Evolutionary conservation across 2,888 invertebrate species (phyloP).

Genomic region (Blera fallax): DNA sequence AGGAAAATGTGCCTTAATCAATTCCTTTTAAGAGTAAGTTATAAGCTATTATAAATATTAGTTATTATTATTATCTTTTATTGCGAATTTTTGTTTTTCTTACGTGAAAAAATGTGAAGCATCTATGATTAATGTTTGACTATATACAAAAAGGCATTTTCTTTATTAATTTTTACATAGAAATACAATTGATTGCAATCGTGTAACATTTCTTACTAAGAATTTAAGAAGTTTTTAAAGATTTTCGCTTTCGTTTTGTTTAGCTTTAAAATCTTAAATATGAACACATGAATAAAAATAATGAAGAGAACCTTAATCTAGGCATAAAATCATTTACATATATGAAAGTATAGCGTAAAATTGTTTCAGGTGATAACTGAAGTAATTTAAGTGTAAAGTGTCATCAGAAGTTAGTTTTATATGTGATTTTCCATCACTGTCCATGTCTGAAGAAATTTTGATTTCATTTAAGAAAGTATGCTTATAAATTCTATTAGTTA

Average conservation of each 20-base stretch:
- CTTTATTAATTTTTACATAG: conserved; percentile 45
- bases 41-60: conserved; percentile 48
- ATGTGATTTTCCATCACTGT: too few relatives aligned
- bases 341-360: not conserved
- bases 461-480: too few relatives aligned
- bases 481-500: too few relatives aligned
- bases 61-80: conserved; percentile 35
- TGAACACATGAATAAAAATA: not conserved
- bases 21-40: conserved; percentile 61
- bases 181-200: conserved; percentile 44
- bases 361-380: not conserved
- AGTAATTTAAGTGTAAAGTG: too few relatives aligned
- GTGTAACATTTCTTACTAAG: conserved; percentile 15
- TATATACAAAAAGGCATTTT: conserved; percentile 71
- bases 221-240: not conserved
- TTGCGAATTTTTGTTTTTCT: conserved; percentile 22
- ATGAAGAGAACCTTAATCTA: not conserved
- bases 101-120: conserved; percentile 49
- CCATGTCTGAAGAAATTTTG: too few relatives aligned
- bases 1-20: conserved; percentile 47
- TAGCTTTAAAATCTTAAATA: not conserved
- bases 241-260: not conserved
- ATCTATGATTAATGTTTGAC: conserved; percentile 54
- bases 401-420: too few relatives aligned
- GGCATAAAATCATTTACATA: not conserved